Evolutionary conservation across 2,113 vertebrate genomes (phyloP), one percentile per base, ranked within the genome.

Genomic region (Takifugu bimaculatus): DNA sequence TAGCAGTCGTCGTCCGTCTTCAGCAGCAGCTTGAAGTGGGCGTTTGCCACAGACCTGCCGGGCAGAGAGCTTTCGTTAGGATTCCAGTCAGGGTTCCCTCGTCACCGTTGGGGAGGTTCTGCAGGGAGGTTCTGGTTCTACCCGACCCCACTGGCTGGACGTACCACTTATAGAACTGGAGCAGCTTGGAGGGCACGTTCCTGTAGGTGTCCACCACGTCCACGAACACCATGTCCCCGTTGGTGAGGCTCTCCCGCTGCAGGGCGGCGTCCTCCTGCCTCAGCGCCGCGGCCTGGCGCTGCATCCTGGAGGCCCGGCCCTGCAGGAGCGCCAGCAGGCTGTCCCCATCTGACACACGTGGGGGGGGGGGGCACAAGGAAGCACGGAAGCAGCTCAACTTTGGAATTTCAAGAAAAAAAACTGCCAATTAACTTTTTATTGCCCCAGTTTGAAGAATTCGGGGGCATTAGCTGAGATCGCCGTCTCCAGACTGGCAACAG

Each of bases 1-100:
- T 94, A 99, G 78, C 97, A 98, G 89, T 99, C 96, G 44, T 99
- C 97, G 76, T 99, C 97, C 0, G 97, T 97, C 90, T 99, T 99
- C 75, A 99, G 91, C 79, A 99, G 77, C 64, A 98, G 84, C 66
- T 90, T 90, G 66, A 99, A 98, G 79, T 89, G 93, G 6, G 90
- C 82, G 11, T 93, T 93, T 77, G 87, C 90, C 69, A 96, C 89
- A 29, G 94, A 94, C 96, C 96, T 99, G 85, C 6, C 20, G 13
- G 56, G 43, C 32, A 60, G 78, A 80, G 78, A 77, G 56, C 50
- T 82, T 83, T 71, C 57, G 7, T 9, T 39, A 32, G 35, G 35
- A 10, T 7, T 39, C 11, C 29, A 6, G 29, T 32, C 29, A 6
- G 29, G 3, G 5, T 32, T 32, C 5, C 29, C 29, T 29, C 29